phyloP scores from a whole-genome alignment of 2,113 vertebrate species.

The Crotalus helleri region DNA sequence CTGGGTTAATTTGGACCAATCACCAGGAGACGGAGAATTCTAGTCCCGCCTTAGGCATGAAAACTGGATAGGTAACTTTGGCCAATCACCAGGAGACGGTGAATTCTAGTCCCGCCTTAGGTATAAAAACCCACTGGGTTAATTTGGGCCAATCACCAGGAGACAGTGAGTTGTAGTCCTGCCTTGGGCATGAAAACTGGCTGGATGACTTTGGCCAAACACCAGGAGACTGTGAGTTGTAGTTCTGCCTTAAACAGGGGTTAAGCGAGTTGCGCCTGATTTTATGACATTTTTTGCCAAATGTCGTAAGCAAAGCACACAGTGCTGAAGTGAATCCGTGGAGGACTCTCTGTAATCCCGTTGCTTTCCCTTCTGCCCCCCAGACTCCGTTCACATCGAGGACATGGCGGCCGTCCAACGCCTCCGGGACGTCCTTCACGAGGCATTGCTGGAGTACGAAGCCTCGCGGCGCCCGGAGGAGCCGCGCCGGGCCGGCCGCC shows the following conservation, averaged over 20 bases:
- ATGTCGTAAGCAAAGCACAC: too few species aligned
- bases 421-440: conserved; percentile 87
- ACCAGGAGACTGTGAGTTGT: too few species aligned
- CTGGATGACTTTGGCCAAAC: too few species aligned
- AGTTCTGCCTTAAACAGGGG: neutral
- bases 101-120: neutral
- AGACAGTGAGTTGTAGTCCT: neutral
- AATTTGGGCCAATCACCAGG: neutral
- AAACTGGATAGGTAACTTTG: neutral
- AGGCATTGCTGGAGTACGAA: conserved; percentile 86
- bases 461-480: conserved; percentile 63
- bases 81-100: neutral
- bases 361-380: neutral
- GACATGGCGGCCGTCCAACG: conserved; percentile 88
- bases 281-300: too few species aligned
- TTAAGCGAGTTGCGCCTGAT: too few species aligned
- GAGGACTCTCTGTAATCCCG: neutral
- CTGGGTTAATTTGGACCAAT: neutral
- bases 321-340: too few species aligned
- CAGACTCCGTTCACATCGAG: conserved; percentile 92
- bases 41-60: neutral
- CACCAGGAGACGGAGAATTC: neutral
- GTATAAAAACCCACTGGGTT: neutral
- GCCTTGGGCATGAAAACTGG: too few species aligned
- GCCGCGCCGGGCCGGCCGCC: conserved; percentile 83